Conservation (phyloP, 2,113 vertebrate species). For the Trochalopteron elliotii region DNA sequence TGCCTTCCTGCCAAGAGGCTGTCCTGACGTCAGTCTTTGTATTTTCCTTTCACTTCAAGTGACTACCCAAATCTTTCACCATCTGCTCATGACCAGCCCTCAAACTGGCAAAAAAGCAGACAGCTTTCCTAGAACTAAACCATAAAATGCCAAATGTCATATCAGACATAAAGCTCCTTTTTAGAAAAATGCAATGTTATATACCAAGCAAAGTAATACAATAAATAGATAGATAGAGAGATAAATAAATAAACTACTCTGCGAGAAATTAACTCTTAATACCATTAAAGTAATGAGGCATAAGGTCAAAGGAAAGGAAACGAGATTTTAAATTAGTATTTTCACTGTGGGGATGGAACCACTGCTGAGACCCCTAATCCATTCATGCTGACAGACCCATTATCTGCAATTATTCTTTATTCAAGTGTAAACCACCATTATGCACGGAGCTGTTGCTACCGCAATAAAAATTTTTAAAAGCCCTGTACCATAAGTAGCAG, state of each 20-base stretch:
- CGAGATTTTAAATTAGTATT: constrained; percentile 59
- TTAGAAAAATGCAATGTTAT: neutral
- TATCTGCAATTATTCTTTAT: constrained; percentile 71
- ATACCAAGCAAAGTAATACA: neutral
- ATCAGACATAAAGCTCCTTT: neutral
- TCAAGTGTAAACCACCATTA: constrained; percentile 62
- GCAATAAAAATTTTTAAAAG: constrained; percentile 35
- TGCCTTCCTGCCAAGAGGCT: neutral
- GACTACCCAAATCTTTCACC: neutral
- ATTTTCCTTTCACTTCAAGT: neutral
- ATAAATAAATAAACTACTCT: neutral
- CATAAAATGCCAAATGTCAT: neutral
- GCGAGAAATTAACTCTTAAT: constrained; percentile 32
- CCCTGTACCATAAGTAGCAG: neutral
- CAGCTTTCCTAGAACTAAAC: neutral
- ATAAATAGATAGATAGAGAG: neutral
- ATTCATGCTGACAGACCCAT: constrained; percentile 60
- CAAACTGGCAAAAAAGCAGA: neutral
- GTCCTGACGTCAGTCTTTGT: neutral
- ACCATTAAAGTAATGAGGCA: constrained; percentile 53
- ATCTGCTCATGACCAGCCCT: neutral
- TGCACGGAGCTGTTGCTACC: neutral
- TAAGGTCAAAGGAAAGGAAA: constrained; percentile 51
- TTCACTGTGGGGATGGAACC: constrained; percentile 48
- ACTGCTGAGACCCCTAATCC: constrained; percentile 64